Conservation (phyloP, 2,888 invertebrate species). For the Eilema griseolum region DNA sequence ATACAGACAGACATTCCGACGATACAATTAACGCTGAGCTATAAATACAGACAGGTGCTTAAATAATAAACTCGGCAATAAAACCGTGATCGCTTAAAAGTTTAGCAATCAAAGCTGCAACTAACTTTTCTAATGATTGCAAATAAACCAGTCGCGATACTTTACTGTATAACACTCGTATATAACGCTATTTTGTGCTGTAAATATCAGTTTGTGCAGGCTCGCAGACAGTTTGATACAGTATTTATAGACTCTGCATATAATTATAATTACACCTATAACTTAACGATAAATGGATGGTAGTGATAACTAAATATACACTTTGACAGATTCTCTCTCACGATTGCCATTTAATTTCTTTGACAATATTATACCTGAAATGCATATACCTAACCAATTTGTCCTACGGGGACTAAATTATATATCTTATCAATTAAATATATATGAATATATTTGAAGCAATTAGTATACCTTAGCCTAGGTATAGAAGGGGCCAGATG, state of each 20-base stretch:
- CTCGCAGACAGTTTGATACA: neutral
- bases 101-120: constrained; percentile 15
- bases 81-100: constrained; percentile 8
- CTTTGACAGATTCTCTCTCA: neutral
- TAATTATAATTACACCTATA: neutral
- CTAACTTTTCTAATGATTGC: constrained; percentile 10
- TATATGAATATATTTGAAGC: too few relatives aligned
- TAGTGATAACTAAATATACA: neutral
- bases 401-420: neutral
- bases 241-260: constrained; percentile 1
- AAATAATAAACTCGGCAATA: constrained; percentile 7
- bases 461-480: too few relatives aligned
- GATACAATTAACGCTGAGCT: neutral
- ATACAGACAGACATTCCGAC: constrained; percentile 3
- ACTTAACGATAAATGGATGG: neutral
- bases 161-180: constrained; percentile 22
- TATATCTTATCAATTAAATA: neutral
- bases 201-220: constrained; percentile 7
- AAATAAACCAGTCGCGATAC: constrained; percentile 21
- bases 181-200: neutral
- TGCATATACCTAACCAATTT: neutral
- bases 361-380: neutral
- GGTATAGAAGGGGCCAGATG: neutral
- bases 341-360: neutral
- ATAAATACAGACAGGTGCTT: neutral